Conservation (phyloP, 2,113 vertebrate genomes). For the Oophaga pumilio region DNA sequence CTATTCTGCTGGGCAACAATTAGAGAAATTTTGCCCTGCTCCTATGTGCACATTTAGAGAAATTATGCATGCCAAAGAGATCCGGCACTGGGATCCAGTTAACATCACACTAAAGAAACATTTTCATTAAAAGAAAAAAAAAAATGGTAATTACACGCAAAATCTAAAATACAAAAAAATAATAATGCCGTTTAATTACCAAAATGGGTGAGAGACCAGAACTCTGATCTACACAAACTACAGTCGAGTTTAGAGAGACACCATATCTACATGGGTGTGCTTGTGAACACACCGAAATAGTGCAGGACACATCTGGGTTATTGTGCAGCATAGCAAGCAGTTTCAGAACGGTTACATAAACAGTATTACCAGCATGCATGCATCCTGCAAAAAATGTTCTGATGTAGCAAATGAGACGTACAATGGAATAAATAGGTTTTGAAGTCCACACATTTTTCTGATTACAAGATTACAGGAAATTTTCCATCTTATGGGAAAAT, state of each 20-base stretch:
- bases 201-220: neutral
- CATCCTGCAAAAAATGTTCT: neutral
- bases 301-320: neutral
- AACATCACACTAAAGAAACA: neutral
- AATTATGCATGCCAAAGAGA: constrained; percentile 2
- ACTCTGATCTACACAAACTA: neutral
- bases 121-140: neutral
- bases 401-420: neutral
- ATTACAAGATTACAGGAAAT: constrained; percentile 7
- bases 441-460: constrained; percentile 3
- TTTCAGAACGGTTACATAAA: neutral
- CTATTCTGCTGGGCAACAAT: constrained; percentile 27
- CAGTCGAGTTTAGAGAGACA: neutral
- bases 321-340: neutral
- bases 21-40: constrained; percentile 10
- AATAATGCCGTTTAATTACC: neutral
- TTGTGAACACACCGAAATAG: too few relatives aligned
- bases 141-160: neutral
- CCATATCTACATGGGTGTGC: neutral
- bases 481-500: neutral
- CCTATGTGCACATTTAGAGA: neutral
- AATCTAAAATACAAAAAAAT: neutral
- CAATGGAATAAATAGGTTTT: neutral
- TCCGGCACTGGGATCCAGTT: neutral
- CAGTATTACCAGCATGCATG: neutral